These are phyloP conservation scores for Lepidothrix coronata DNA, from an alignment of 2,113 vertebrate genomes.

Conservation along the genomic window DNA sequence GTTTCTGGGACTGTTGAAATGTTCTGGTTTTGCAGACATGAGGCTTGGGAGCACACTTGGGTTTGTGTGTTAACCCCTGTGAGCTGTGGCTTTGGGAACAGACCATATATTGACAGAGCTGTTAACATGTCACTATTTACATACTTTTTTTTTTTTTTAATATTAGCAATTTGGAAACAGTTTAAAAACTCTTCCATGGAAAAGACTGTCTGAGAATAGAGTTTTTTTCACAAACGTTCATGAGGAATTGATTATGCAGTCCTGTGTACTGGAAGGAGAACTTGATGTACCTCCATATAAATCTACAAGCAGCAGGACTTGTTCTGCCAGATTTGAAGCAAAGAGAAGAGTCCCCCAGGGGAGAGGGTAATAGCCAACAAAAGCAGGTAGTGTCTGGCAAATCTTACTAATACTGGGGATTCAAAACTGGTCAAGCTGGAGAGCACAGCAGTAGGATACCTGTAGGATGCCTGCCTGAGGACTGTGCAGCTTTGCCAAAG, in stretches of 20 bases:
- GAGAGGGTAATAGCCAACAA: not conserved
- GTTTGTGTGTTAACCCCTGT: not conserved
- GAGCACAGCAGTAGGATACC: not conserved
- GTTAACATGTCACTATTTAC: not conserved
- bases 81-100: conserved; percentile 16
- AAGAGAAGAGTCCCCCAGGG: not conserved
- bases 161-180: not conserved
- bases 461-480: not conserved
- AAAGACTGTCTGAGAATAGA: not conserved
- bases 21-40: not conserved
- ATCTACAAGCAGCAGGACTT: not conserved
- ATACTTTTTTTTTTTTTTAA: not conserved
- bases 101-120: not conserved
- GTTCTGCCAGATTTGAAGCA: not conserved
- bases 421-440: not conserved
- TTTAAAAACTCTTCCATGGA: not conserved
- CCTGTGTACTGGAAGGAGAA: not conserved
- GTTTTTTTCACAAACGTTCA: not conserved
- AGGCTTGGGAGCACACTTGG: not conserved
- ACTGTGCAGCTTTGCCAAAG: not conserved
- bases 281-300: conserved; percentile 12
- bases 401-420: not conserved
- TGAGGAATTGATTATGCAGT: not conserved
- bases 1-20: not conserved
- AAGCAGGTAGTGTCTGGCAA: not conserved